Conservation (phyloP, 2,797 vertebrate species). For the Leptatherina wallacei region DNA sequence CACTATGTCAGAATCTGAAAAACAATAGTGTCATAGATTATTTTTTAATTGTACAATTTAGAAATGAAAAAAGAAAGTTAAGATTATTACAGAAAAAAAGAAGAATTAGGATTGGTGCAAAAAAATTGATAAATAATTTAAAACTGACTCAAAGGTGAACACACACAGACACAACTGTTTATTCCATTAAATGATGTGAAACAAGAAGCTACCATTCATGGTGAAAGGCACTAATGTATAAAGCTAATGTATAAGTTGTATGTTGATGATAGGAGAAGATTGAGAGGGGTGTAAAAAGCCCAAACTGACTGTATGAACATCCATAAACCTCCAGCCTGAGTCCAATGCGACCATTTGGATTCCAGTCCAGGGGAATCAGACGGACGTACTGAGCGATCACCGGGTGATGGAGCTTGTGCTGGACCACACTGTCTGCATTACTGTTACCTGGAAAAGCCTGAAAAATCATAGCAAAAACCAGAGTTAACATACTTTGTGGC, state of each 20-base stretch:
- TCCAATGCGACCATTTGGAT: slow-evolving; percentile 90
- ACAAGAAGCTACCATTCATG: background rate
- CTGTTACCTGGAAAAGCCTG: slow-evolving; percentile 85
- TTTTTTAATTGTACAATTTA: background rate
- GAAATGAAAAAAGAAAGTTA: background rate
- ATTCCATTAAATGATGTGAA: accelerated
- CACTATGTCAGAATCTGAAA: slow-evolving; percentile 89
- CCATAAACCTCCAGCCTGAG: slow-evolving; percentile 92
- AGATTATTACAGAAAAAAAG: background rate
- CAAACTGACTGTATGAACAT: slow-evolving; percentile 90
- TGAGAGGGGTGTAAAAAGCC: background rate
- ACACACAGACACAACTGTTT: accelerated
- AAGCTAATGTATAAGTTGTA: background rate
- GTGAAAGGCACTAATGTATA: background rate
- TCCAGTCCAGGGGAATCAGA: slow-evolving; percentile 92
- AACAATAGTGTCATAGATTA: slow-evolving; percentile 7
- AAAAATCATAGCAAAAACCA: background rate
- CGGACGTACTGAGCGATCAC: slow-evolving; percentile 89
- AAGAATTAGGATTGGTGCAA: too few relatives aligned
- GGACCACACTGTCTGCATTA: slow-evolving; percentile 93
- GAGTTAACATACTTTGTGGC: background rate
- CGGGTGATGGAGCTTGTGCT: slow-evolving; percentile 89
- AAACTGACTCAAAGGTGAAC: background rate
- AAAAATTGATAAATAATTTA: too few relatives aligned
- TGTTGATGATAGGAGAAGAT: background rate